Evolutionary conservation across 2,797 vertebrate genomes (phyloP).

Genomic region (Sphenopsis melanotis): DNA sequence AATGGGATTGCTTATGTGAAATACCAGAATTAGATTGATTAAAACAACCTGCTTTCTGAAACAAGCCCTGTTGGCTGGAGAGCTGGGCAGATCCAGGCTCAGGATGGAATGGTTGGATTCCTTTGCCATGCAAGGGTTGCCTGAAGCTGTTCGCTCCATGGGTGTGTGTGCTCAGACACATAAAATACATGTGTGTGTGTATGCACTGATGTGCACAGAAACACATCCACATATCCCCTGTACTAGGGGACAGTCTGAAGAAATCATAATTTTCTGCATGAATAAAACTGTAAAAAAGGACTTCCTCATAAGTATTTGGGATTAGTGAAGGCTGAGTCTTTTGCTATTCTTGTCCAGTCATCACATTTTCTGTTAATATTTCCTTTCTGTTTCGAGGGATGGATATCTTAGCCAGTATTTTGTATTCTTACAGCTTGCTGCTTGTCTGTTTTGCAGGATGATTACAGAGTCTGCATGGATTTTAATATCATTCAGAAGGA

Average conservation of each 20-base stretch:
- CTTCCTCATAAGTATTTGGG: background rate
- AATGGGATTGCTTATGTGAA: background rate
- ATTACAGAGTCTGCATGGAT: slow-evolving; percentile 92
- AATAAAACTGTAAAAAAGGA: background rate
- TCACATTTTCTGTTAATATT: background rate
- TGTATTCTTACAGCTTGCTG: background rate
- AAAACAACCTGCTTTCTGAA: background rate
- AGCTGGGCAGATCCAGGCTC: background rate
- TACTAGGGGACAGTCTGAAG: background rate
- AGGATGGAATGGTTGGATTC: background rate
- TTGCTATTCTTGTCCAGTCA: background rate
- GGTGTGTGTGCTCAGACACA: background rate
- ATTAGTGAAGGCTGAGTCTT: background rate
- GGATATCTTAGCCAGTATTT: background rate
- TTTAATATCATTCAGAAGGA: slow-evolving; percentile 92
- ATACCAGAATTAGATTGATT: background rate
- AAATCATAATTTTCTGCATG: background rate
- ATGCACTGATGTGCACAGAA: background rate
- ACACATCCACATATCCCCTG: background rate
- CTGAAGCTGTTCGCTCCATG: background rate
- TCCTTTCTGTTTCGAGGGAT: background rate
- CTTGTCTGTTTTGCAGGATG: slow-evolving; percentile 80
- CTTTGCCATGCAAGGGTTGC: background rate
- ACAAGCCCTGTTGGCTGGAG: background rate
- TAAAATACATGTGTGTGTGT: background rate